These are phyloP conservation scores for Astreopora myriophthalma DNA, from an alignment of 64 coral and sea anemone genomes.

Conservation along the genomic window DNA sequence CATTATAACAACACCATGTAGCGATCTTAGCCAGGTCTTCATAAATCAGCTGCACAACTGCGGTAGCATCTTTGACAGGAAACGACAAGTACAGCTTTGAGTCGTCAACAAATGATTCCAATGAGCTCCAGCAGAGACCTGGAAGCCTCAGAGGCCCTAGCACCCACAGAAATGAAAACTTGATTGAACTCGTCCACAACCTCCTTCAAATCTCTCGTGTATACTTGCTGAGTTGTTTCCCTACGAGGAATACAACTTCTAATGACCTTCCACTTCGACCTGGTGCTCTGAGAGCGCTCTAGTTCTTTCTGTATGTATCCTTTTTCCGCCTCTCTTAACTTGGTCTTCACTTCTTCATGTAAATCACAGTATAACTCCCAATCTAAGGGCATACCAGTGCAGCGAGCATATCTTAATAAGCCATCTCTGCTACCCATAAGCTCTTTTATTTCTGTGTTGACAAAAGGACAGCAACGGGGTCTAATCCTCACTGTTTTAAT, in stretches of 20 bases:
- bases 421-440: slow-evolving; percentile 29
- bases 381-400: slow-evolving; percentile 37
- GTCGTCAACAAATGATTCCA: too few species aligned
- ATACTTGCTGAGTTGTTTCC: too few species aligned
- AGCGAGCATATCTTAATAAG: slow-evolving; percentile 5
- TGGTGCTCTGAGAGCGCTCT: slow-evolving; percentile 21
- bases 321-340: slow-evolving; percentile 51
- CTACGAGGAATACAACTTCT: not conserved
- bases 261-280: not conserved
- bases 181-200: too few species aligned
- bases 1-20: slow-evolving; percentile 55
- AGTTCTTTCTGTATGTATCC: slow-evolving; percentile 59
- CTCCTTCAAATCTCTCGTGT: too few species aligned
- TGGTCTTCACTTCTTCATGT: slow-evolving; percentile 40
- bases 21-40: slow-evolving; percentile 44
- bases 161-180: too few species aligned
- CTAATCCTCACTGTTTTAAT: slow-evolving; percentile 19
- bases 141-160: too few species aligned
- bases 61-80: too few species aligned
- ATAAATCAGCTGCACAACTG: slow-evolving; percentile 6
- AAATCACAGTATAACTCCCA: slow-evolving; percentile 52
- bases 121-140: too few species aligned
- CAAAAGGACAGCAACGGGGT: slow-evolving; percentile 21
- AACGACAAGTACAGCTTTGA: too few species aligned
- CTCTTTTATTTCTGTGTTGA: slow-evolving; percentile 12